Percentiles rank a stretch among this genome's conserved stretches.
Conservation (phyloP, 2,113 vertebrate species). For the Nesospiza acunhae region DNA sequence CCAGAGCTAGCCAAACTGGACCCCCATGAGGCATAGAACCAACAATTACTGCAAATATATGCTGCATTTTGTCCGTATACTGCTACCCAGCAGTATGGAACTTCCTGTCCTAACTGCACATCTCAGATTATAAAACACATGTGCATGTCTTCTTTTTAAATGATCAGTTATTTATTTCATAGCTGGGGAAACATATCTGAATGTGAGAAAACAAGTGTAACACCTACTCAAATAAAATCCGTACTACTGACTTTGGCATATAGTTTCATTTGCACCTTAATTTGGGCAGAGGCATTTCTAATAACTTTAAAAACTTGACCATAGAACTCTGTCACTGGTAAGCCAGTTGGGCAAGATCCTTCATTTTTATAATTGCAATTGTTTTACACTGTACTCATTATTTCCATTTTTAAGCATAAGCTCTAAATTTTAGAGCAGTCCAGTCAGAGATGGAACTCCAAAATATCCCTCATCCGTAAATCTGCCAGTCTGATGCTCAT, state of each 20-base stretch:
- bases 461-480: background rate
- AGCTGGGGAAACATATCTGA: background rate
- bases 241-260: background rate
- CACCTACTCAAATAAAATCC: background rate
- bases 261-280: background rate
- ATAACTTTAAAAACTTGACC: too few species aligned
- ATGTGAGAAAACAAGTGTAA: background rate
- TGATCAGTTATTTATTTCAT: background rate
- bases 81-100: background rate
- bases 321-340: background rate
- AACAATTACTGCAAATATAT: background rate
- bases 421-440: background rate
- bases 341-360: background rate
- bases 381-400: background rate
- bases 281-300: background rate
- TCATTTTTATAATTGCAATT: background rate
- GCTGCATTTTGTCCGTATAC: background rate
- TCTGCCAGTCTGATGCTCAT: fast-evolving
- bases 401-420: background rate
- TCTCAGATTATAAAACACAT: conserved; percentile 5
- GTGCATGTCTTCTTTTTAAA: conserved; percentile 1
- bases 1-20: too few species aligned
- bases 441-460: background rate
- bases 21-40: too few species aligned
- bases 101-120: background rate